Base-by-base conservation (phyloP, 2,888 invertebrate genomes). In the Cotesia congregata region DNA sequence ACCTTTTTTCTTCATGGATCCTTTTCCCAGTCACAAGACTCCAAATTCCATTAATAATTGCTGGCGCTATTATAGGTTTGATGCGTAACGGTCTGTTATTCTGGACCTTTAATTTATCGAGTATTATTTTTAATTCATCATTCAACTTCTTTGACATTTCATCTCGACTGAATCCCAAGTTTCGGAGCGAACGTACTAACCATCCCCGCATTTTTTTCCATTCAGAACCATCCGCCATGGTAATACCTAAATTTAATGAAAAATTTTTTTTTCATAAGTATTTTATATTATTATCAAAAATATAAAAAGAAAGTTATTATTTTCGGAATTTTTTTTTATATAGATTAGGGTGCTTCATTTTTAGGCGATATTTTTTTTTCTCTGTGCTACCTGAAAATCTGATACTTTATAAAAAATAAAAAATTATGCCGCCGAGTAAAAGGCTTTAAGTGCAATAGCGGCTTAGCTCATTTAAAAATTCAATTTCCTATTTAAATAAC, bases 41-140 rank as follows among this genome's bases (percentile, higher is more conserved):
- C 94, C 94, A 94, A 6, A 94, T 86, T 0, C 94, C 92, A 84
- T 93, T 94, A 67, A 94, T 90, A 0, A 93, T 92, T 59, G 91
- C 91, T 2, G 92, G 91, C 1, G 92, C 90, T 72, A 94, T 83
- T 78, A 91, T 83, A 4, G 83, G 82, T 75, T 82, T 86, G 72
- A 89, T 82, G 38, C 41, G 41, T 1, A 75, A 74, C 12, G 89
- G 80, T 5, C 85, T 83, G 1, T 84, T 84, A 9, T 85, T 78
- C 20, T 85, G 79, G 9, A 90, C 70, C 6, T 83, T 80, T 0
- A 91, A 78, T n/a, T 83, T 78, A 1, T 82, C 76, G 1, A 90
- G 64, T 30, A 92, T 83, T 20, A 90, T 90, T 9, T 85, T 78
- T 0, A 93, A 84, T 86, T 94, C 94, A 0, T 91, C 90, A 78